Percentiles rank a stretch among this genome's conserved stretches.
phyloP scores from a whole-genome alignment of 2,113 vertebrate species.

The Myrmecobius fasciatus region DNA sequence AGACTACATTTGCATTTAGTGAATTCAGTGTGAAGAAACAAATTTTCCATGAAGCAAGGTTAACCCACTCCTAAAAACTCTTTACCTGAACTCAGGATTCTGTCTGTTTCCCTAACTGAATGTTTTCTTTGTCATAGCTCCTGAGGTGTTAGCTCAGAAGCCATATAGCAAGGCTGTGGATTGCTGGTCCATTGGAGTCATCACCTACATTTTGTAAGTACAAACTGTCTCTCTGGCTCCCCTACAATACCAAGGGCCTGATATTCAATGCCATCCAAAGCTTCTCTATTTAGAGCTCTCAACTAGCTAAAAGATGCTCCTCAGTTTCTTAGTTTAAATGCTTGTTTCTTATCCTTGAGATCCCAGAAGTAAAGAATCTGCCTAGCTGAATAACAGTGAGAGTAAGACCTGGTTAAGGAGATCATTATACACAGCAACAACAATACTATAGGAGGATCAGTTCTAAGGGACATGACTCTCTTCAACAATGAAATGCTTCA shows the following conservation, averaged over 20 bases:
- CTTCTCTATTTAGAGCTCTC: neutral
- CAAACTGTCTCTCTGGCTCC: neutral
- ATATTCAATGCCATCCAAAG: neutral
- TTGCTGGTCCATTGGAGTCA: conserved; percentile 98
- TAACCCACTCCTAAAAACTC: neutral
- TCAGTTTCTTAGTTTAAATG: neutral
- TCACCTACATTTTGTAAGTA: conserved; percentile 97
- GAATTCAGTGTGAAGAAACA: neutral
- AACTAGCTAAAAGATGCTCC: neutral
- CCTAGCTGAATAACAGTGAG: neutral
- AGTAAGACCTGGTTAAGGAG: neutral
- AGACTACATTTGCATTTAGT: neutral
- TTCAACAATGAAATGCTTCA: too few species aligned
- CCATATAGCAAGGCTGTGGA: conserved; percentile 97
- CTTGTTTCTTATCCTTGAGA: neutral
- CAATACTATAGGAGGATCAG: too few species aligned
- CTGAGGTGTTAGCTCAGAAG: conserved; percentile 94
- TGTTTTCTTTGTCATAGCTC: conserved; percentile 84
- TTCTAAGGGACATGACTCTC: too few species aligned
- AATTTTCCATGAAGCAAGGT: neutral
- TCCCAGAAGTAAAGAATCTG: neutral
- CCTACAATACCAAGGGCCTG: neutral
- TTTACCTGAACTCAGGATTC: neutral
- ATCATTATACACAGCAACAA: too few species aligned
- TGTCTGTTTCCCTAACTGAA: conserved; percentile 28